These are phyloP conservation scores for Camponotus pennsylvanicus DNA, from an alignment of 1,140 invertebrate genomes.

Conservation along the genomic window DNA sequence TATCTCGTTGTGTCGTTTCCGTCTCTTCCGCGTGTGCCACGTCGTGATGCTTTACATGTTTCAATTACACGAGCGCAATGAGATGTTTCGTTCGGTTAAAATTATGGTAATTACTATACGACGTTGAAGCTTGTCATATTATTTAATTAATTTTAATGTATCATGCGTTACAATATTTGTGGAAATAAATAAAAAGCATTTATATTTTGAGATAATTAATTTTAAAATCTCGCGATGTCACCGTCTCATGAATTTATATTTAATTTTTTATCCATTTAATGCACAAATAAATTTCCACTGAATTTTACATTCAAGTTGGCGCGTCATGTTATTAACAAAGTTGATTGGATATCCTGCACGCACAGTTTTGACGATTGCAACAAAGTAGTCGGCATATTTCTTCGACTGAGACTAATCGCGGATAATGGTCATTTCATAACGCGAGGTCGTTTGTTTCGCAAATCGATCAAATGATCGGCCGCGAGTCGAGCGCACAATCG, in stretches of 20 bases:
- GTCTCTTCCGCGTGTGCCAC: conserved; percentile 10
- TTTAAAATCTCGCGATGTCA: not conserved
- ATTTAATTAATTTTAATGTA: conserved; percentile 13
- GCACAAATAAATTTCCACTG: not conserved
- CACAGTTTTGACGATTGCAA: not conserved
- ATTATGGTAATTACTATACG: not conserved
- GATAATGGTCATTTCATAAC: conserved; percentile 42
- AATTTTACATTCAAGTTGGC: conserved; percentile 10
- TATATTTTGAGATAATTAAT: not conserved
- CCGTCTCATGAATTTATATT: conserved; percentile 11
- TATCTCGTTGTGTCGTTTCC: conserved; percentile 29
- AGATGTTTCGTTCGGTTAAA: conserved; percentile 54
- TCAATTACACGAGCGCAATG: conserved; percentile 53
- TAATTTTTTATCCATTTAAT: not conserved
- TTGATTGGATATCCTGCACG: not conserved
- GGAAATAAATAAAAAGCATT: not conserved
- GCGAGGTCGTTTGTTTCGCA: conserved; percentile 41
- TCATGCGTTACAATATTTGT: conserved; percentile 8
- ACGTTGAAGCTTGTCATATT: conserved; percentile 18
- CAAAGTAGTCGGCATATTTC: conserved; percentile 4
- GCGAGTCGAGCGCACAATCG: conserved; percentile 35
- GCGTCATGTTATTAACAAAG: not conserved
- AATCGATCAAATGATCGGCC: conserved; percentile 32
- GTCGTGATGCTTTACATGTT: conserved; percentile 33
- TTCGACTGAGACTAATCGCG: conserved; percentile 56